Evolutionary conservation across 2,888 invertebrate species (phyloP).

Genomic region (Chaitophorus viminalis): DNA sequence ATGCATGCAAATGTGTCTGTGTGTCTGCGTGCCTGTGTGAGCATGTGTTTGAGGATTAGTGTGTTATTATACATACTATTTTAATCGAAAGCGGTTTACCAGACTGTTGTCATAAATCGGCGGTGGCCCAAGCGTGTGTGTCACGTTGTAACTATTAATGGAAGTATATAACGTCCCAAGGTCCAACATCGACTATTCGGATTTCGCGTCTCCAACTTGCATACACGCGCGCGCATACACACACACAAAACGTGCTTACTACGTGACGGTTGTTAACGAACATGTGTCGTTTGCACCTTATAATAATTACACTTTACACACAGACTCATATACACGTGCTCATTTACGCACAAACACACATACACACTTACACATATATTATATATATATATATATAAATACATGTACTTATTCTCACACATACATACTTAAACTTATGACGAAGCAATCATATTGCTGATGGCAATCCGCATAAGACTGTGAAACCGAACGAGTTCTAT

Average conservation of each 20-base stretch:
- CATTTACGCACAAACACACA: background rate
- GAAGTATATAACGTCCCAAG: constrained; percentile 10
- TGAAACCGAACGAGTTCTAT: too few species aligned
- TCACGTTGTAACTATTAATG: background rate
- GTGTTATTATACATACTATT: constrained; percentile 33
- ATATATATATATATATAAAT: too few species aligned
- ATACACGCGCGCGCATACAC: background rate
- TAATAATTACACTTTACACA: background rate
- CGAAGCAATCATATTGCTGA: background rate
- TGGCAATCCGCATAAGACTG: background rate
- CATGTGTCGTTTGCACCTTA: constrained; percentile 39
- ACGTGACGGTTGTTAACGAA: constrained; percentile 22
- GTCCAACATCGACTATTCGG: background rate
- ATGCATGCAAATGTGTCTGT: background rate
- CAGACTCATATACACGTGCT: background rate
- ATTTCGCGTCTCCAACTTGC: background rate
- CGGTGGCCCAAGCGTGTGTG: background rate
- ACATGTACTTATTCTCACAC: too few species aligned
- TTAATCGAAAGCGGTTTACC: constrained; percentile 50
- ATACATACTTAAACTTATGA: background rate
- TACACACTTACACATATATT: background rate
- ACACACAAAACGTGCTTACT: background rate
- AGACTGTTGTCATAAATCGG: constrained; percentile 11
- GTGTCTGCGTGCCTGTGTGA: too few species aligned
- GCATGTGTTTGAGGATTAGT: too few species aligned